These are phyloP conservation scores for Varecia variegata DNA, from an alignment of 2,797 vertebrate genomes.

Conservation along the genomic window DNA sequence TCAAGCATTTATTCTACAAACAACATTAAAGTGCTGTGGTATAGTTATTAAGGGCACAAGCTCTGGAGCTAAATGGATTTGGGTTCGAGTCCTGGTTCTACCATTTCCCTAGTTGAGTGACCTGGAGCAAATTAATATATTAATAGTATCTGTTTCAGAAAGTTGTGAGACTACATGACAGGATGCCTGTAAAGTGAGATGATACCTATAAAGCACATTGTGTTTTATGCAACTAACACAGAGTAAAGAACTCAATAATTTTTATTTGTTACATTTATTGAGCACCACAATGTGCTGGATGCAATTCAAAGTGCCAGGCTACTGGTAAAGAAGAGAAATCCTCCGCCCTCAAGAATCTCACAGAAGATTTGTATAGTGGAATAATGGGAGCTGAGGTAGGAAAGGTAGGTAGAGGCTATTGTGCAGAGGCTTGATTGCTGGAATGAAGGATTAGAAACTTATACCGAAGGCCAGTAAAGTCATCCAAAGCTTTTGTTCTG, in stretches of 20 bases:
- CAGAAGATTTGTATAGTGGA: background rate
- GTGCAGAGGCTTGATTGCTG: background rate
- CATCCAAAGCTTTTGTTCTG: slow-evolving; percentile 16
- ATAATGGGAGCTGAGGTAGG: background rate
- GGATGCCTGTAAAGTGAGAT: slow-evolving; percentile 4
- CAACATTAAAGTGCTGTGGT: slow-evolving; percentile 15
- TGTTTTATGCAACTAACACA: background rate
- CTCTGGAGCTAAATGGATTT: background rate
- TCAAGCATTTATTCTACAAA: slow-evolving; percentile 43
- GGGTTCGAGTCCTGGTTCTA: background rate
- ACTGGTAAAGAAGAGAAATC: slow-evolving; percentile 19
- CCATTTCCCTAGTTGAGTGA: slow-evolving; percentile 8
- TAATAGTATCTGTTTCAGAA: slow-evolving; percentile 27
- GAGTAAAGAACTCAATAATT: background rate
- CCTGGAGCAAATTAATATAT: background rate
- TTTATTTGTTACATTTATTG: slow-evolving; percentile 6
- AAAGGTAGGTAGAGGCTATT: slow-evolving; percentile 4
- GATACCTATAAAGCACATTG: background rate
- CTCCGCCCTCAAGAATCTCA: background rate
- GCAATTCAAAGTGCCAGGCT: slow-evolving; percentile 16
- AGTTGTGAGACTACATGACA: background rate
- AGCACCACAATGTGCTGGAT: background rate
- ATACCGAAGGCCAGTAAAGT: background rate
- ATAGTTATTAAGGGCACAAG: background rate
- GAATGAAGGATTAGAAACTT: slow-evolving; percentile 29